phyloP scores from a whole-genome alignment of 2,888 invertebrate species.

The Serripes groenlandicus region DNA sequence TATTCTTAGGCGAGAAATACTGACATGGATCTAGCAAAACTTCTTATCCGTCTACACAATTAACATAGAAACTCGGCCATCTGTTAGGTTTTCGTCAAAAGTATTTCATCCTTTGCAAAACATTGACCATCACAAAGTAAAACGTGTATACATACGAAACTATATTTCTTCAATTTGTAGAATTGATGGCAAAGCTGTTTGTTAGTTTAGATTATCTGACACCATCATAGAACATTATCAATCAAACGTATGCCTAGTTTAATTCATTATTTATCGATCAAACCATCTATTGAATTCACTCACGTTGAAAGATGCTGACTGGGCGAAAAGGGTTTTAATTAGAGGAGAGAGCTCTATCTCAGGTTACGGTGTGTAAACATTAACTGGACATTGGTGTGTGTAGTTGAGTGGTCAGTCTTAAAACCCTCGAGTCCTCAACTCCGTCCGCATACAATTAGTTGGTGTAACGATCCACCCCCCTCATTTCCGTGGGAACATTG shows the following conservation, averaged over 20 bases:
- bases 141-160: too few species aligned
- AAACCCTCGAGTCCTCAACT: neutral
- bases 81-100: slow-evolving; percentile 7
- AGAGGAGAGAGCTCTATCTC: neutral
- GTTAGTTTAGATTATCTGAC: too few species aligned
- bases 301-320: neutral
- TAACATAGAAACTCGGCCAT: neutral
- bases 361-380: slow-evolving; percentile 20
- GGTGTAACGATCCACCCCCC: neutral
- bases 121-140: neutral
- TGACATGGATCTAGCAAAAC: too few species aligned
- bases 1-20: too few species aligned
- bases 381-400: slow-evolving; percentile 9
- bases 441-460: slow-evolving; percentile 4
- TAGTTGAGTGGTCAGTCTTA: slow-evolving; percentile 1
- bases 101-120: neutral
- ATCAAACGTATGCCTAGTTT: too few species aligned
- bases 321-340: neutral
- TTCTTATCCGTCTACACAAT: neutral
- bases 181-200: too few species aligned
- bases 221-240: too few species aligned
- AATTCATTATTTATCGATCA: too few species aligned
- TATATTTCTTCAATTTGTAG: too few species aligned
- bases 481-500: neutral
- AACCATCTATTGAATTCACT: too few species aligned